Conservation (phyloP, 2,888 invertebrate species). For the Cerastis leucographa region DNA sequence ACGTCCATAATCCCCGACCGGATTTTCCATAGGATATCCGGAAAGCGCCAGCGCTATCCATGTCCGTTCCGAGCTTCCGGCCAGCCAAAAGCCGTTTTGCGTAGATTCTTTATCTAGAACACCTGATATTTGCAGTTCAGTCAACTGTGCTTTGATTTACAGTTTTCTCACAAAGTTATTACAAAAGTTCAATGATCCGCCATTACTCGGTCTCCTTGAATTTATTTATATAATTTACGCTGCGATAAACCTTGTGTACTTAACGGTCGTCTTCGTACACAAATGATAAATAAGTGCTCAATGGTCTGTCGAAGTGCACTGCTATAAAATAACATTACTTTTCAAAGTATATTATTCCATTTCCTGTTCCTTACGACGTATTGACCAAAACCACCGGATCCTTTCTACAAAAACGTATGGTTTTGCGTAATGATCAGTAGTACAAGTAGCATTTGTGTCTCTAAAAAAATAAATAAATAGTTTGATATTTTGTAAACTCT, state of each 20-base stretch:
- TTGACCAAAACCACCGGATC: background rate
- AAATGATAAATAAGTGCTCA: background rate
- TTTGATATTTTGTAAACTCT: background rate
- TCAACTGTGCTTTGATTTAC: slow-evolving; percentile 15
- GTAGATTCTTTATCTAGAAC: background rate
- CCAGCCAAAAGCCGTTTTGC: slow-evolving; percentile 2
- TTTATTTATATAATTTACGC: slow-evolving; percentile 43
- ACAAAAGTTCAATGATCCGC: slow-evolving; percentile 39
- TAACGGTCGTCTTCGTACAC: slow-evolving; percentile 12
- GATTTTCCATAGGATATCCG: slow-evolving; percentile 2
- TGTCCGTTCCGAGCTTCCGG: background rate
- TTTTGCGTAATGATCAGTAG: background rate
- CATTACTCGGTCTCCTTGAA: slow-evolving; percentile 28
- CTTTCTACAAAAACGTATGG: background rate
- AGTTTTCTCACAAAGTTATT: slow-evolving; percentile 20
- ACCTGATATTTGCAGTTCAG: slow-evolving; percentile 15
- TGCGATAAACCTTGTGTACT: slow-evolving; percentile 31
- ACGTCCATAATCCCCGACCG: background rate
- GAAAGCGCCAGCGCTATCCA: slow-evolving; percentile 9
- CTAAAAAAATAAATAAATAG: background rate
- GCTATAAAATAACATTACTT: background rate
- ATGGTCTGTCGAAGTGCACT: background rate
- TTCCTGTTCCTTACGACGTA: background rate
- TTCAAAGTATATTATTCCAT: background rate
- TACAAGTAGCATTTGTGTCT: background rate